Evolutionary conservation across 1,140 invertebrate genomes (phyloP).

Genomic region (Lasioglossum baleicum): DNA sequence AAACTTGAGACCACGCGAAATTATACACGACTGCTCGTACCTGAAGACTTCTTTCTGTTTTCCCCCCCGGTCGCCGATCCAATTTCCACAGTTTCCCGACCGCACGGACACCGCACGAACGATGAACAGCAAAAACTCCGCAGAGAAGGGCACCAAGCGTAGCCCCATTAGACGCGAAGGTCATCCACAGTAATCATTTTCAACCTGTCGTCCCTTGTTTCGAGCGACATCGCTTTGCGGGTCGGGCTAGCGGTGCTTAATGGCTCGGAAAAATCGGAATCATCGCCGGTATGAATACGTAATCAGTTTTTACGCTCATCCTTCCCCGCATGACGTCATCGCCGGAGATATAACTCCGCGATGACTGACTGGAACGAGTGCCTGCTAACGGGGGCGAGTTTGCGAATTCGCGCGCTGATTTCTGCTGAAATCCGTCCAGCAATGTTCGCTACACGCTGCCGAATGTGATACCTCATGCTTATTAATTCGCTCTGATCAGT

Average conservation of each 20-base stretch:
- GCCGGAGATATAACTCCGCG: slow-evolving; percentile 19
- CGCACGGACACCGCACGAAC: not conserved
- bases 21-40: slow-evolving; percentile 27
- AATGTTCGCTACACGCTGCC: no score
- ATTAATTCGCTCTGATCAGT: no score
- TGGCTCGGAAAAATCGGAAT: slow-evolving; percentile 78
- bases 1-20: slow-evolving; percentile 5
- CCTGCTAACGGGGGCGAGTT: not conserved
- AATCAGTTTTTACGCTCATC: slow-evolving; percentile 72
- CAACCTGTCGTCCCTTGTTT: slow-evolving; percentile 75
- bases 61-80: not conserved
- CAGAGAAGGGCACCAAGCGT: not conserved
- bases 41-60: not conserved
- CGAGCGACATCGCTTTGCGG: slow-evolving; percentile 72
- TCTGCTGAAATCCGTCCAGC: no score
- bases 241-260: slow-evolving; percentile 68
- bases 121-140: no score
- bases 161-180: slow-evolving; percentile 42
- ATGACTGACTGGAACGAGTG: not conserved
- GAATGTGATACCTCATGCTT: no score
- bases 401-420: no score
- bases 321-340: slow-evolving; percentile 68
- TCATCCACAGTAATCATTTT: slow-evolving; percentile 74
- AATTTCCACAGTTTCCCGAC: not conserved
- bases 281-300: slow-evolving; percentile 77